A percentile compares a stretch with the other conserved stretches of the same genome.
phyloP scores from a whole-genome alignment of 2,797 vertebrate genomes.

The Mareca penelope region DNA sequence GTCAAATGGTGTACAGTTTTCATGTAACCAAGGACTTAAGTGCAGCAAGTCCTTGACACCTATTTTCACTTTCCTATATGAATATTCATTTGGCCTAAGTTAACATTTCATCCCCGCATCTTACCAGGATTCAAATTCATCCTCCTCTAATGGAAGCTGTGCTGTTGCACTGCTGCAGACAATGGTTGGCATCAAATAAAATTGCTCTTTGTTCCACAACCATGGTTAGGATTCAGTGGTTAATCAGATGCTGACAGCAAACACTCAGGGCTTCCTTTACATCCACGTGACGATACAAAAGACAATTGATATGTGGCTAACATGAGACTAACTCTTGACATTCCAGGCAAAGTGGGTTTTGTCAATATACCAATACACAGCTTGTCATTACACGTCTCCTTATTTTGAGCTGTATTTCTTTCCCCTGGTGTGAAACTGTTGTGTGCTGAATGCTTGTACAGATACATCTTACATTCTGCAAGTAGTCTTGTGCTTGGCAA shows the following conservation, averaged over 20 bases:
- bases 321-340: background rate
- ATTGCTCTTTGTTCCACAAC: slow-evolving; percentile 49
- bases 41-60: slow-evolving; percentile 67
- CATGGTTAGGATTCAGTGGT: slow-evolving; percentile 30
- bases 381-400: background rate
- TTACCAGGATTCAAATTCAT: slow-evolving; percentile 44
- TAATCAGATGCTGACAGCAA: slow-evolving; percentile 50
- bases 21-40: slow-evolving; percentile 44
- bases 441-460: background rate
- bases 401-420: background rate
- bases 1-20: slow-evolving; percentile 50
- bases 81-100: slow-evolving; percentile 59
- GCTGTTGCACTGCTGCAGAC: background rate
- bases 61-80: slow-evolving; percentile 61
- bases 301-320: background rate
- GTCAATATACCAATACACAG: background rate
- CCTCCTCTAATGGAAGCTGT: background rate
- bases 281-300: background rate
- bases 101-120: slow-evolving; percentile 14
- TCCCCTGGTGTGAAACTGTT: background rate
- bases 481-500: background rate
- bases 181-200: slow-evolving; percentile 34
- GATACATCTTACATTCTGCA: background rate
- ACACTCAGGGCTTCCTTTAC: background rate
- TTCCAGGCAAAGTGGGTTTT: background rate